Conservation (phyloP, 30 jellyfish, hydroid and myxozoan species). For the Haliclystus octoradiatus region DNA sequence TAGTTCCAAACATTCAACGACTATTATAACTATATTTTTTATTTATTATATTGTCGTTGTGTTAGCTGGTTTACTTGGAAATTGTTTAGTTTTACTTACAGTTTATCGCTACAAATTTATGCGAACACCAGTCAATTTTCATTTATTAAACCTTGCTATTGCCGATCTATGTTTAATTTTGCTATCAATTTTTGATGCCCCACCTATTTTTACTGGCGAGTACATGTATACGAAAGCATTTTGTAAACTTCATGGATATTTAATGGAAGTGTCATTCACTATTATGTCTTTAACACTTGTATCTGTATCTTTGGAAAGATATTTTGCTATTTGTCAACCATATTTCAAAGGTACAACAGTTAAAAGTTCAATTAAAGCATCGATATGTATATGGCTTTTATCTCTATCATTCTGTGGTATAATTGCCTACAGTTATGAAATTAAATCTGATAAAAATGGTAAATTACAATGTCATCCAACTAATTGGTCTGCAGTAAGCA, state of each 20-base stretch:
- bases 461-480: conserved; percentile 44
- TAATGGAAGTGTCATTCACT: conserved; percentile 77
- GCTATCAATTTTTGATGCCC: conserved; percentile 58
- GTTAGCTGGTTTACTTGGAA: conserved; percentile 46
- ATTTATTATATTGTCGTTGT: conserved; percentile 47
- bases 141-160: conserved; percentile 62
- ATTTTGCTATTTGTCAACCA: conserved; percentile 73
- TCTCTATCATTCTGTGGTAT: conserved; percentile 64
- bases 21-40: too few relatives aligned
- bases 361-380: conserved; percentile 12
- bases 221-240: conserved; percentile 60
- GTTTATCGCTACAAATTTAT: conserved; percentile 38
- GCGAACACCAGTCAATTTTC: conserved; percentile 68
- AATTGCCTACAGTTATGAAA: conserved; percentile 53
- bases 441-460: conserved; percentile 14
- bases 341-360: conserved; percentile 40
- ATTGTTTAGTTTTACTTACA: conserved; percentile 34
- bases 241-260: conserved; percentile 68
- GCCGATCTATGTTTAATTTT: conserved; percentile 61
- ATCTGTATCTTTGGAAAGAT: conserved; percentile 76
- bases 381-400: conserved; percentile 34
- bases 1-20: too few relatives aligned
- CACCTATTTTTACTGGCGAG: conserved; percentile 40
- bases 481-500: conserved; percentile 55
- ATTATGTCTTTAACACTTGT: conserved; percentile 65